Base-by-base conservation (phyloP, 2,888 invertebrate species). In the Conus canariensis region DNA sequence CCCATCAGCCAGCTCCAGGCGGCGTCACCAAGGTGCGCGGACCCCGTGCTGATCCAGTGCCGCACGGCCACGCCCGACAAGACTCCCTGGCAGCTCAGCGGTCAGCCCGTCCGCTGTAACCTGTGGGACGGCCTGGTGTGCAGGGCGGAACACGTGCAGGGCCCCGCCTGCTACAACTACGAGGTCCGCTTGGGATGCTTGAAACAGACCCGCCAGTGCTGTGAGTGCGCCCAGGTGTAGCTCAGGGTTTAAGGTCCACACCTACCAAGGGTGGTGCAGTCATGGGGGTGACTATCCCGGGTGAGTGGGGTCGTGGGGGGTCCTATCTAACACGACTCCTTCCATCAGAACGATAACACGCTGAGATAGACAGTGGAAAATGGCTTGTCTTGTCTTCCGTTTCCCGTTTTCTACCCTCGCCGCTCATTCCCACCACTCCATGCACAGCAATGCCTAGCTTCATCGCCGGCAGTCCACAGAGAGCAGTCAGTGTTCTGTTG, bases 91-190 rank as follows among this genome's bases (percentile, higher is more conserved):
- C 92, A 92, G 59, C 91, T 93, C 70, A 93, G 94, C 14, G 94
- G 94, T 12, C 95, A 95, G 91, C 92, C 90, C 0, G 93, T 94
- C 16, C 92, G 92, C 14, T 96, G 96, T 91, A 94, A 95, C 90
- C 95, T 98, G 91, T 97, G 98, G 94, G 97, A 97, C 19, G 98
- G 98, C 0, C 96, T 98, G 0, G 96, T 97, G 9, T 98, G 98
- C 95, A 96, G 96, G 90, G 96, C 95, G 87, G 92, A 91, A 10
- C 93, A 95, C 87, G 93, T 93, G 90, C 88, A 91, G 30, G 90
- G 91, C 10, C 92, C 93, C 19, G 45, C 87, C 30, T 95, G 95
- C 88, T 93, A 90, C 89, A 94, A 95, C 90, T 95, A 94, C 91
- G 94, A 94, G 91, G 94, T 93, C 85, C 91, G 94, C 83, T 90